Evolutionary conservation across 2,797 vertebrate genomes (phyloP).

Genomic region (Syngnathus acus): DNA sequence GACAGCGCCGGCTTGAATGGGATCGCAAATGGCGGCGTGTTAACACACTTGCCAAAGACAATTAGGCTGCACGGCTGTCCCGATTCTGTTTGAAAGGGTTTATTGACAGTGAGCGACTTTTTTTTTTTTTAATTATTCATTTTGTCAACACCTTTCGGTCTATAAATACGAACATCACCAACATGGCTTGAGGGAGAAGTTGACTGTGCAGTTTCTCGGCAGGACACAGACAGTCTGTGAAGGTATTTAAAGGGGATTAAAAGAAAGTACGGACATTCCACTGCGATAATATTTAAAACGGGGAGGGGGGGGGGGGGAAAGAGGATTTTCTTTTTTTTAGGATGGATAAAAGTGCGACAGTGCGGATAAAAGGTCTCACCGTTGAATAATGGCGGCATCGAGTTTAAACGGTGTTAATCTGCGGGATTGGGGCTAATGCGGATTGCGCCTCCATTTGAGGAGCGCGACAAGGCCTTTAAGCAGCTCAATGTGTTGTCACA

Average conservation of each 20-base stretch:
- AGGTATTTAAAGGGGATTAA: constrained; percentile 1
- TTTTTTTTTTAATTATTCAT: background rate
- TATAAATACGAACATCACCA: background rate
- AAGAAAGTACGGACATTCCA: background rate
- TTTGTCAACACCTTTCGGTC: background rate
- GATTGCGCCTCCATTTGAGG: constrained; percentile 9
- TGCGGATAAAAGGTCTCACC: background rate
- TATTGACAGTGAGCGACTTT: background rate
- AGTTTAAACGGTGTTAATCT: constrained; percentile 7
- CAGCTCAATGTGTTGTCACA: constrained; percentile 4
- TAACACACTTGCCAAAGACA: background rate
- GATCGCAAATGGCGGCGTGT: background rate
- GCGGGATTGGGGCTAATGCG: constrained; percentile 7
- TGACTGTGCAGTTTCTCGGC: background rate
- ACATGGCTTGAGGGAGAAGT: background rate
- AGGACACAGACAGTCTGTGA: background rate
- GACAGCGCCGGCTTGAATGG: background rate
- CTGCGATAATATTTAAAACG: background rate
- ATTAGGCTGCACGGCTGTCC: background rate
- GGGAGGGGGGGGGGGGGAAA: no score
- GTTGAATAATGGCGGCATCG: constrained; percentile 7
- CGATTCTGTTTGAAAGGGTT: no score
- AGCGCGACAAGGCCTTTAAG: constrained; percentile 1
- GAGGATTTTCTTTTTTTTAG: background rate
- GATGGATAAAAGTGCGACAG: background rate